Base-by-base conservation (phyloP, 2,888 invertebrate genomes). In the Conomelus anceps region DNA sequence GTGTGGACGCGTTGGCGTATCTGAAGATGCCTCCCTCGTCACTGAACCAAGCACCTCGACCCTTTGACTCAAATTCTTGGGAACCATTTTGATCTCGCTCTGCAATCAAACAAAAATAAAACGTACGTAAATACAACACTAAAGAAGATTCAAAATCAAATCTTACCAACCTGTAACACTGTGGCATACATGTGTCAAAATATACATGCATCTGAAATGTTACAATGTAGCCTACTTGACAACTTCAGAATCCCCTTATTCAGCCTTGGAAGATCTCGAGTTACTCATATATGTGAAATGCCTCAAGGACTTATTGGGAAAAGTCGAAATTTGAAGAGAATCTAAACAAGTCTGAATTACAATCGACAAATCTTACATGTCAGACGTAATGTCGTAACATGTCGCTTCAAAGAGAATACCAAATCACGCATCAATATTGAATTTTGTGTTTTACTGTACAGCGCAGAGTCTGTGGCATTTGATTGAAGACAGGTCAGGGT, bases 11-110 rank as follows among this genome's bases (percentile, higher is more conserved):
- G 91, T 94, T 93, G 90, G 94, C 92, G 91, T 94, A 93, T 86
- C 94, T 93, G 91, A 90, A 93, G 92, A 93, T 94, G 95, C 95
- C 95, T 90, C 93, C 93, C 90, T 92, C 92, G 91, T 93, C 93
- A 90, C 93, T 93, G 92, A 93, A 94, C 94, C 92, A 93, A 92
- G 91, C 92, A 91, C 91, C 94, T 91, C 94, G 93, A 91, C 93
- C 92, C 88, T 91, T 91, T 93, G 94, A 89, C 92, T 92, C 92
- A 89, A 91, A 94, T 93, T 95, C 95, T 94, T 95, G 95, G 94
- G 95, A 94, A 94, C 95, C 96, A 96, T 96, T 96, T 94, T 96
- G 95, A 94, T 96, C 96, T 94, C 97, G 96, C 96, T 94, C 91
- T 92, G 90, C 23, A 91, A 91, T 11, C 89, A 93, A 93, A 89